A percentile compares a stretch with the other conserved stretches of the same genome.
Conservation (phyloP, 2,113 vertebrate genomes). For the Tyrannus savana region DNA sequence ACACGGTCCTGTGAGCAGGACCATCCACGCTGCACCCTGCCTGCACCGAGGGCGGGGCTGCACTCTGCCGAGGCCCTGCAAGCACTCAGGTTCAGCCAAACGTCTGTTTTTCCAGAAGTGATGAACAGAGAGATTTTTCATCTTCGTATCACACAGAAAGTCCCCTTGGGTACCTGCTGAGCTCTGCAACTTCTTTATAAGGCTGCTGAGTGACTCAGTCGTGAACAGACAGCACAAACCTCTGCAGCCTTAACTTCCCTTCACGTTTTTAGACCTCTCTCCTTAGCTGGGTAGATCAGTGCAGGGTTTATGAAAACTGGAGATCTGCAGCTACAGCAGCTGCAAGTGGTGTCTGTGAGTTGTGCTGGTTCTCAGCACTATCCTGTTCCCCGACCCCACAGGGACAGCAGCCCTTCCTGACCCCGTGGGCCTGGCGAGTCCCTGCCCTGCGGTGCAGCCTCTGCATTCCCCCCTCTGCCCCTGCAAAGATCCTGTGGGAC, state of each 20-base stretch:
- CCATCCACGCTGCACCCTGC: neutral
- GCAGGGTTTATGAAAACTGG: neutral
- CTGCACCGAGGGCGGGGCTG: neutral
- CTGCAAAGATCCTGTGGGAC: neutral
- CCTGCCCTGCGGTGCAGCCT: neutral
- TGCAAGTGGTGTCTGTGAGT: neutral
- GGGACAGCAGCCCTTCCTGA: neutral
- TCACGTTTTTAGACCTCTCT: neutral
- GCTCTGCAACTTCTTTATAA: neutral
- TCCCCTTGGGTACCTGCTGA: neutral
- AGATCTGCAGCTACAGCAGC: neutral
- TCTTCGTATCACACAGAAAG: neutral
- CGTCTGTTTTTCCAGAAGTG: neutral
- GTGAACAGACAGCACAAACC: neutral
- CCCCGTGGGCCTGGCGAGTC: neutral
- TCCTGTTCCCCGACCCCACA: fast-evolving
- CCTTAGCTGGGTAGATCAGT: neutral
- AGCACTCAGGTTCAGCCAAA: neutral
- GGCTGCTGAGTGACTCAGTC: neutral
- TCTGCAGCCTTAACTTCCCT: neutral
- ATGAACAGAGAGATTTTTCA: neutral
- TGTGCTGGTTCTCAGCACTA: neutral
- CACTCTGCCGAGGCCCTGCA: neutral
- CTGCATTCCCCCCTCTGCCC: neutral
- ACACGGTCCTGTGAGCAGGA: neutral